phyloP scores from a whole-genome alignment of 2,113 vertebrate species.

The Otolemur garnettii region DNA sequence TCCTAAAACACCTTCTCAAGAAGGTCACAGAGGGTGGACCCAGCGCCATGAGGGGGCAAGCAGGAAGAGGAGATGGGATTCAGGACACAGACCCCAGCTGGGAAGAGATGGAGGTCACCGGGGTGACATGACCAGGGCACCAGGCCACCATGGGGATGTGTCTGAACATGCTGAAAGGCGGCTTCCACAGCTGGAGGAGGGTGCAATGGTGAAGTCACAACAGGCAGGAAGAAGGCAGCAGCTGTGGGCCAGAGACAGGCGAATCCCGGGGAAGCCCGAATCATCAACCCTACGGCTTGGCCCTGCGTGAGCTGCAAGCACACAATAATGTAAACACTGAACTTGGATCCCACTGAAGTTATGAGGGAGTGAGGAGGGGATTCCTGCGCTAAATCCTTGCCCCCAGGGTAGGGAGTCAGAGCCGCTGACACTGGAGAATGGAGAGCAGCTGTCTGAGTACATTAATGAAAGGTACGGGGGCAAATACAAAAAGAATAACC shows the following conservation, averaged over 20 bases:
- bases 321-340: not conserved
- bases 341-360: not conserved
- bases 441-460: not conserved
- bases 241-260: not conserved
- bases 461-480: not conserved
- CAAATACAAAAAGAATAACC: not conserved
- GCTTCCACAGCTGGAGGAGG: not conserved
- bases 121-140: not conserved
- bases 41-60: not conserved
- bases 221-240: not conserved
- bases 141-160: not conserved
- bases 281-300: no score
- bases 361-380: not conserved
- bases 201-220: not conserved
- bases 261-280: not conserved
- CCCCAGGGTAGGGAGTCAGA: not conserved
- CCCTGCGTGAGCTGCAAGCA: not conserved
- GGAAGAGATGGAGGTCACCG: not conserved
- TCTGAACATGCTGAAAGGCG: no score
- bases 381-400: not conserved
- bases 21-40: not conserved
- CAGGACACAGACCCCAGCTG: not conserved
- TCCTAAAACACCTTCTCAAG: not conserved
- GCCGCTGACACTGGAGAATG: not conserved
- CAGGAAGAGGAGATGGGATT: not conserved